Base-by-base conservation (phyloP, 1,140 invertebrate genomes). In the Notospermus geniculatus region DNA sequence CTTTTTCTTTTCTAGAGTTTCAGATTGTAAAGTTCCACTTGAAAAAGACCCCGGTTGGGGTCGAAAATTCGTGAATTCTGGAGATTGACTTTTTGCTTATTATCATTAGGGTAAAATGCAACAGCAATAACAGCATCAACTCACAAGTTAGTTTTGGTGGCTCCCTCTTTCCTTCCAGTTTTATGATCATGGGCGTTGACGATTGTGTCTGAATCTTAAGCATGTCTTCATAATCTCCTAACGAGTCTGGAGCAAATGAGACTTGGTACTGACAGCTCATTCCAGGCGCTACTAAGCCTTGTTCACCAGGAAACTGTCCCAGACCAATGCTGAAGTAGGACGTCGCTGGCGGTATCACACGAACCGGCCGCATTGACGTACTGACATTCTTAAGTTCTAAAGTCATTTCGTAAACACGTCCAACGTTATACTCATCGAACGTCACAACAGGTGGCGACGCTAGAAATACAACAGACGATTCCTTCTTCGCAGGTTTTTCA, bases 261-360 rank as follows among this genome's bases (percentile, higher is more conserved):
- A 82, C 68, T 7, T 67, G 70, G 64, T 77, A 82, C 46, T 72
- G 65, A 61, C 75, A 79, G 56, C 76, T 78, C 72, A 82, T 77
- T 0, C 80, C 80, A 15, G 80, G 76, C 4, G 80, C 80, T 9
- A 82, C 77, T 13, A 81, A 57, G 0, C 80, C 79, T 63, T 75
- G 73, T 19, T 79, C 77, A 41, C 77, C 76, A 9, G 80, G 80
- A 64, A 81, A 82, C 69, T 81, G 80, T 54, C 80, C 80, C 80
- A 82, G 63, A 55, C 80, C 76, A 41, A 81, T 54, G 61, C 74
- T 74, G 63, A 81, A 82, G 55, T 71, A 79, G 23, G 68, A 57
- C 11, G 74, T 75, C 27, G 69, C 68, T 7, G 79, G 77, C 43
- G 80, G 80, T 2, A 80, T 57, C 9, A 76, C 72, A 55, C 78